Evolutionary conservation across 2,113 vertebrate genomes (phyloP).

Genomic region (Lampris megalopsis): DNA sequence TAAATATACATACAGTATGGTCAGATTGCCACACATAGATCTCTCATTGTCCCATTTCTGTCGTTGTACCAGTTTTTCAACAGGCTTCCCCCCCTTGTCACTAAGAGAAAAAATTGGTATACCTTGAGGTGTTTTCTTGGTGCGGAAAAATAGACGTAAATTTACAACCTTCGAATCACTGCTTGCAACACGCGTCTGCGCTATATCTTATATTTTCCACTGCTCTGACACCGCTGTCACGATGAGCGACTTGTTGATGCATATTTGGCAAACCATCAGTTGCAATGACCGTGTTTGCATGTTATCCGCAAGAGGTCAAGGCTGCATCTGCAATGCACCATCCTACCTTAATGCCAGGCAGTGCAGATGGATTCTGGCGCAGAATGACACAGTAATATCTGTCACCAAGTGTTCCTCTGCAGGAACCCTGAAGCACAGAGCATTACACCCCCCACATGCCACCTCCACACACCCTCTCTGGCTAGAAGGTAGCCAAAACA

Average conservation of each 20-base stretch:
- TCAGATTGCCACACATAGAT: background rate
- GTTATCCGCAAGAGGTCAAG: conserved; percentile 49
- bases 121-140: background rate
- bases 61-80: too few relatives aligned
- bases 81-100: background rate
- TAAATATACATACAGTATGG: conserved; percentile 13
- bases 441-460: conserved; percentile 34
- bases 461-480: conserved; percentile 23
- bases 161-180: background rate
- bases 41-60: background rate
- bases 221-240: background rate
- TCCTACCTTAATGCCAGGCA: conserved; percentile 61
- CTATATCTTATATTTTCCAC: background rate
- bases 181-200: background rate
- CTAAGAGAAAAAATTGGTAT: background rate
- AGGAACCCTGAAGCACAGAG: conserved; percentile 53
- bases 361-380: conserved; percentile 72
- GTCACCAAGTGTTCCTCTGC: conserved; percentile 61
- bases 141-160: background rate
- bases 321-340: conserved; percentile 79
- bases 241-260: conserved; percentile 66
- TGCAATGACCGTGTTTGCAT: conserved; percentile 44
- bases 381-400: conserved; percentile 74
- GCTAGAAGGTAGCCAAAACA: conserved; percentile 3
- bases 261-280: conserved; percentile 16